Conservation (phyloP, 2,888 invertebrate genomes). For the Caenorhabditis zanzibari region DNA sequence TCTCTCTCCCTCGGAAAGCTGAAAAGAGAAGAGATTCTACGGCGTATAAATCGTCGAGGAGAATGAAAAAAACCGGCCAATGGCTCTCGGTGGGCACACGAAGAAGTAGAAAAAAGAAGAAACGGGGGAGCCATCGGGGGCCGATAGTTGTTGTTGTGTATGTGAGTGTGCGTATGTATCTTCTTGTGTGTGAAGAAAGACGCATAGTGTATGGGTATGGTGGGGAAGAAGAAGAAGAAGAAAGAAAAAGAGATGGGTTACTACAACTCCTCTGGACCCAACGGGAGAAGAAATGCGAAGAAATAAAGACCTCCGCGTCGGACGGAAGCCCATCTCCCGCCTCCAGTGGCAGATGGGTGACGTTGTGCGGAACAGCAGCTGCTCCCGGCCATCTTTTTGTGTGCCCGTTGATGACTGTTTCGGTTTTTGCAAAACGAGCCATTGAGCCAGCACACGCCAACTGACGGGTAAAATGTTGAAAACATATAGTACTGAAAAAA, state of each 20-base stretch:
- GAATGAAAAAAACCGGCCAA: background rate
- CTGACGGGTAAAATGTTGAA: constrained; percentile 2
- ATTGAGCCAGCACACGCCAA: constrained; percentile 4
- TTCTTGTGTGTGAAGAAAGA: constrained; percentile 2
- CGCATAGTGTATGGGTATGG: constrained; percentile 12
- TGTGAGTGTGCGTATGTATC: background rate
- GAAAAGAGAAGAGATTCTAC: constrained; percentile 2
- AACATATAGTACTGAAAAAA: background rate
- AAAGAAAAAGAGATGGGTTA: constrained; percentile 15
- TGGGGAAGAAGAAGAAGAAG: constrained; percentile 6
- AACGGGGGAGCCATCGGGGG: constrained; percentile 13
- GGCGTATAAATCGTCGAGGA: too few relatives aligned
- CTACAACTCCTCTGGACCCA: constrained; percentile 6
- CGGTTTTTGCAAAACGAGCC: constrained; percentile 13
- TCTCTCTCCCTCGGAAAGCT: constrained; percentile 12
- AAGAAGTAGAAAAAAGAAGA: constrained; percentile 31
- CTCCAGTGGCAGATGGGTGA: constrained; percentile 29
- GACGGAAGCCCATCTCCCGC: constrained; percentile 9
- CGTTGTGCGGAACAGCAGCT: constrained; percentile 40
- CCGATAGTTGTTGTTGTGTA: constrained; percentile 21
- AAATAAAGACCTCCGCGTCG: constrained; percentile 1
- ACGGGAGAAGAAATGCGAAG: constrained; percentile 29
- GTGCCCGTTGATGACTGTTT: constrained; percentile 13
- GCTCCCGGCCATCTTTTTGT: constrained; percentile 5
- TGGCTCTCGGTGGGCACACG: background rate